Evolutionary conservation across 2,113 vertebrate species (phyloP).

Genomic region (Lota lota): DNA sequence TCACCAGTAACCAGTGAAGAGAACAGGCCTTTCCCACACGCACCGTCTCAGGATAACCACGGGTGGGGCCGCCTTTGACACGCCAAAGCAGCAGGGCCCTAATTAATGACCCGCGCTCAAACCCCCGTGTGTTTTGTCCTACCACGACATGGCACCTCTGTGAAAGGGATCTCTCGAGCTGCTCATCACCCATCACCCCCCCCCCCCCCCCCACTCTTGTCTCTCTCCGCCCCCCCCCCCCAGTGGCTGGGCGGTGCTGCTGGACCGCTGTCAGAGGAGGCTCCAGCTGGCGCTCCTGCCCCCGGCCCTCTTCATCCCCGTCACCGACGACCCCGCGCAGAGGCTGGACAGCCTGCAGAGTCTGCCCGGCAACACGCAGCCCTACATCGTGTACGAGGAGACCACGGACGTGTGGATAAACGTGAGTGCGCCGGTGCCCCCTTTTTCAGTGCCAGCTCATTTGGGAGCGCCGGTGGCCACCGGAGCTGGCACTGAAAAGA

Average conservation of each 20-base stretch:
- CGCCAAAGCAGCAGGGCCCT: too few species aligned
- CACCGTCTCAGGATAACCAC: too few species aligned
- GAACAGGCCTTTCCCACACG: too few species aligned
- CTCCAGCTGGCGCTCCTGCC: slow-evolving; percentile 89
- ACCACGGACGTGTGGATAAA: slow-evolving; percentile 96
- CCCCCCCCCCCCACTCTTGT: neutral
- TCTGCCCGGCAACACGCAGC: slow-evolving; percentile 80
- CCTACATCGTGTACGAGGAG: slow-evolving; percentile 90
- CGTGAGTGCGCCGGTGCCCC: slow-evolving; percentile 63
- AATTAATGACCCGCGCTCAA: too few species aligned
- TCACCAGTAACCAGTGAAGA: too few species aligned
- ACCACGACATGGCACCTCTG: too few species aligned
- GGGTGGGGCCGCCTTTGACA: too few species aligned
- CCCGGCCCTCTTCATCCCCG: slow-evolving; percentile 84
- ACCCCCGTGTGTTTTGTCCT: too few species aligned
- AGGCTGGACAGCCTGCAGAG: slow-evolving; percentile 80
- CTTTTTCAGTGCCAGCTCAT: too few species aligned
- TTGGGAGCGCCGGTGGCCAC: too few species aligned
- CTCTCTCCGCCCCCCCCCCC: neutral
- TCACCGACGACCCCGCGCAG: slow-evolving; percentile 77
- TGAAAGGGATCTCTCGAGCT: too few species aligned
- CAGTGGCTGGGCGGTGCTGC: slow-evolving; percentile 92
- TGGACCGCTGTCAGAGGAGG: slow-evolving; percentile 90
- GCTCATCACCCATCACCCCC: neutral
- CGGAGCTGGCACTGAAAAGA: too few species aligned